phyloP scores from a whole-genome alignment of 2,888 invertebrate genomes.

The Tromatobia lineatoria region DNA sequence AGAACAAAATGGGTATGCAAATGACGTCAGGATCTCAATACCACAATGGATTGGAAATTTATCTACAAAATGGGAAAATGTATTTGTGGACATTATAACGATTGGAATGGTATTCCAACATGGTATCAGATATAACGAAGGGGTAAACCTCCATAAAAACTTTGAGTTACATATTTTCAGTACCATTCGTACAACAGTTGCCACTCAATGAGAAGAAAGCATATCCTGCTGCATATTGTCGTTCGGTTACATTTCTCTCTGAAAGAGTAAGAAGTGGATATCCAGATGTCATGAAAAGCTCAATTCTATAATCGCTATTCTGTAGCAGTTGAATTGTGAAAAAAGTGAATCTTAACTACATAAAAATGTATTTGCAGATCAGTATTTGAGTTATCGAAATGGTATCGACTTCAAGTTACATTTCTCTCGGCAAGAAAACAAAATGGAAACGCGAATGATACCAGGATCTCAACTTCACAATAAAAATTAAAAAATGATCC shows the following conservation, averaged over 20 bases:
- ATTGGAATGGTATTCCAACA: not conserved
- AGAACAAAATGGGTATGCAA: not conserved
- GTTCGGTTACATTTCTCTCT: too few species aligned
- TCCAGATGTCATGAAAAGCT: too few species aligned
- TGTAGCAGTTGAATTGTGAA: too few species aligned
- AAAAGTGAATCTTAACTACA: too few species aligned
- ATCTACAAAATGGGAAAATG: not conserved
- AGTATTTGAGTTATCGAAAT: not conserved
- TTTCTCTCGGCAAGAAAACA: not conserved
- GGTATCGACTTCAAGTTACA: not conserved
- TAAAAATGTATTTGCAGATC: not conserved
- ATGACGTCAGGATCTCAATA: too few species aligned
- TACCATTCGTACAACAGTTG: not conserved
- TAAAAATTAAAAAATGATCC: not conserved
- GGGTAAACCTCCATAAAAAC: not conserved
- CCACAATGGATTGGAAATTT: not conserved
- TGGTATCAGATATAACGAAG: not conserved
- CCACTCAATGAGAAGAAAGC: not conserved
- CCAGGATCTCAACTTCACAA: not conserved
- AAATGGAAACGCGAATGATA: not conserved
- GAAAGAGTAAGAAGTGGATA: too few species aligned
- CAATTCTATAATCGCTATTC: too few species aligned
- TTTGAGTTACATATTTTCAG: not conserved
- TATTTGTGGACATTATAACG: too few species aligned
- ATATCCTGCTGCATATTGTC: too few species aligned